A percentile compares a stretch with the other conserved stretches of the same genome.
phyloP scores from a whole-genome alignment of 2,888 invertebrate genomes.

The Drosophila falleni region DNA sequence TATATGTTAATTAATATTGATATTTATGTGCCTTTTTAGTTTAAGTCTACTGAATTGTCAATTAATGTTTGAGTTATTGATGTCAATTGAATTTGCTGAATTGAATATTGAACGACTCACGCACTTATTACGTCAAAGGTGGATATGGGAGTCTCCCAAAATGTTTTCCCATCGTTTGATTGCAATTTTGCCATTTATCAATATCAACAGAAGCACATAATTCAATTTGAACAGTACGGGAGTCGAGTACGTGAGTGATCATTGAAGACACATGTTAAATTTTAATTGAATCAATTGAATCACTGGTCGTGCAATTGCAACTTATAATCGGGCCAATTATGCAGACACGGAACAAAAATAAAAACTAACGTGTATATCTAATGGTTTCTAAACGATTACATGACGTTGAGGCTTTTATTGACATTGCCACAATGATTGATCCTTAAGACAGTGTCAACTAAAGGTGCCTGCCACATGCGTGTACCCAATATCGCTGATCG shows the following conservation, averaged over 20 bases:
- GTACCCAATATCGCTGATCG: conserved; percentile 37
- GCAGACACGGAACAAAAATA: conserved; percentile 24
- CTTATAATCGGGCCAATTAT: conserved; percentile 68
- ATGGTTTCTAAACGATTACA: conserved; percentile 15
- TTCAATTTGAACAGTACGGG: conserved; percentile 50
- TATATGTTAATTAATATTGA: conserved; percentile 14
- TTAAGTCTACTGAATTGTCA: conserved; percentile 13
- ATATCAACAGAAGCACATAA: conserved; percentile 68
- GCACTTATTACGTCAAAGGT: conserved; percentile 22
- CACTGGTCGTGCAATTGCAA: conserved; percentile 54
- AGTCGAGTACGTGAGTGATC: conserved; percentile 22
- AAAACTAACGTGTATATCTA: conserved; percentile 8
- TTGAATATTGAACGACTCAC: conserved; percentile 7
- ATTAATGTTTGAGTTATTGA: conserved; percentile 48
- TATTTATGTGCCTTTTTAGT: conserved; percentile 14
- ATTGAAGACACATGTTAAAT: conserved; percentile 47
- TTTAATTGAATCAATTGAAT: conserved; percentile 75
- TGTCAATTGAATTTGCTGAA: conserved; percentile 35
- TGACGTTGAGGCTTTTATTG: conserved; percentile 58
- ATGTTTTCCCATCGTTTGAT: conserved; percentile 59
- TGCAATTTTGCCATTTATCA: conserved; percentile 73
- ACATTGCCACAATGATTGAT: conserved; percentile 51
- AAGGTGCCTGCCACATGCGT: conserved; percentile 62
- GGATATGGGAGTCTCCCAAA: not conserved
- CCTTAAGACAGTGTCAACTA: conserved; percentile 33